Evolutionary conservation across 2,888 invertebrate species (phyloP), one percentile per base, ranked within the genome.

Genomic region (Dusona sp.): DNA sequence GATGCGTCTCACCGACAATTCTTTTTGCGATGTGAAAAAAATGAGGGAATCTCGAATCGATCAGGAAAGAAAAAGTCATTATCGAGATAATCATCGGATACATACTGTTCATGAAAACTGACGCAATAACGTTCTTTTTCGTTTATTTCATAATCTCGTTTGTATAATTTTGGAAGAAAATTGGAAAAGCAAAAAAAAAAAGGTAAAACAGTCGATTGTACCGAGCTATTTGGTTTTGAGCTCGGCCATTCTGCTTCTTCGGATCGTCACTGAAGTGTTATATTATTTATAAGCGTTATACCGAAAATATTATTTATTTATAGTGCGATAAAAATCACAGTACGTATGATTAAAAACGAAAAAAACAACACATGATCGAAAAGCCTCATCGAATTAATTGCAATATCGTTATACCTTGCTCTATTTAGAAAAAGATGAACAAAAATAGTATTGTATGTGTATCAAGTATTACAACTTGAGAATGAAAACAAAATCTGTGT

Each of bases 251-350:
- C 68, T 73, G 79, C 65, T 73, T 77, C 42, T 70, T 61, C 38
- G 33, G 38, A 38, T 75, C 82, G 68, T 73, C 85, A 68, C 73
- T 36, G 67, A 80, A 84, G 78, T 86, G 86, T 86, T 86, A 84
- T 86, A 84, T 86, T 86, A 86, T 86, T 86, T 86, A 79, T 86
- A 86, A 86, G 86, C 81, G 86, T 86, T 86, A 70, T 74, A 81
- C 67, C 74, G 84, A 86, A n/a, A n/a, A 81, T 86, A 81, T 86
- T 84, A 86, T 86, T 86, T 86, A 86, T 86, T 86, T 81, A 73
- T 86, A 73, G 79, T 61, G 67, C 77, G 75, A 86, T 83, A 77
- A 83, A 68, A 51, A 45, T 22, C 29, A 25, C 29, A 48, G 38
- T 45, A 75, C 51, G 54, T 54, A 77, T 25, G 38, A 61, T 65